Evolutionary conservation across 1,140 invertebrate species (phyloP).

Genomic region (Anoplophora glabripennis): DNA sequence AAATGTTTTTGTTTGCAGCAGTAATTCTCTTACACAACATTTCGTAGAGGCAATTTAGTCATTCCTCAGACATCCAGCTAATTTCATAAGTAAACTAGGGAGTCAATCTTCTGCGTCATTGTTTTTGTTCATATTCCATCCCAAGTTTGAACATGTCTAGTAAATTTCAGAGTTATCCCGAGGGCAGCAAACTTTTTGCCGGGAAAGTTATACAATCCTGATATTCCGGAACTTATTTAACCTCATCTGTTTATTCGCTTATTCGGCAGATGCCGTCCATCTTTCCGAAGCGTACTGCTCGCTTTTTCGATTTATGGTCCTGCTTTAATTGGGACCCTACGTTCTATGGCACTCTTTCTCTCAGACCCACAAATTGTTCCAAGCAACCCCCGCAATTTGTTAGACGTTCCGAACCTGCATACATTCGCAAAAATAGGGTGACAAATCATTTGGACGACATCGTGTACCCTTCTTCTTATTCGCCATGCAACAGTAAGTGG

Average conservation of each 20-base stretch:
- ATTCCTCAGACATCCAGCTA: conserved; percentile 21
- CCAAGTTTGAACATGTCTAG: conserved; percentile 19
- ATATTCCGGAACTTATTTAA: conserved; percentile 36
- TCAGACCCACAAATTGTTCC: conserved; percentile 22
- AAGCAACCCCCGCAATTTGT: conserved; percentile 26
- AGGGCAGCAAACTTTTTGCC: conserved; percentile 30
- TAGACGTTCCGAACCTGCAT: conserved; percentile 16
- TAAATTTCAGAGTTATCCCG: conserved; percentile 22
- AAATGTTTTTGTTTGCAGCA: conserved; percentile 1
- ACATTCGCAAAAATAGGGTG: conserved; percentile 34
- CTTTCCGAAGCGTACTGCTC: conserved; percentile 23
- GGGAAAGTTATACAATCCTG: conserved; percentile 28
- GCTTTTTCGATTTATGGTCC: conserved; percentile 36
- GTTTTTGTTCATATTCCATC: conserved; percentile 38
- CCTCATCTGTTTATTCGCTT: conserved; percentile 38
- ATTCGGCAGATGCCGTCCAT: conserved; percentile 34
- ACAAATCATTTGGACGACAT: conserved; percentile 36
- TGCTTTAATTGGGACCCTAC: conserved; percentile 38
- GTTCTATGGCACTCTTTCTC: conserved; percentile 6
- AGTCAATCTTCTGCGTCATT: conserved; percentile 37
- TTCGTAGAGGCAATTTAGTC: conserved; percentile 27
- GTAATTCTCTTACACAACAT: conserved; percentile 30
- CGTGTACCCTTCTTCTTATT: conserved; percentile 22
- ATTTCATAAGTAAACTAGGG: conserved; percentile 30
- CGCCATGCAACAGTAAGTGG: conserved; percentile 41